phyloP scores from a whole-genome alignment of 64 coral and sea anemone genomes.

The Orbicella faveolata region DNA sequence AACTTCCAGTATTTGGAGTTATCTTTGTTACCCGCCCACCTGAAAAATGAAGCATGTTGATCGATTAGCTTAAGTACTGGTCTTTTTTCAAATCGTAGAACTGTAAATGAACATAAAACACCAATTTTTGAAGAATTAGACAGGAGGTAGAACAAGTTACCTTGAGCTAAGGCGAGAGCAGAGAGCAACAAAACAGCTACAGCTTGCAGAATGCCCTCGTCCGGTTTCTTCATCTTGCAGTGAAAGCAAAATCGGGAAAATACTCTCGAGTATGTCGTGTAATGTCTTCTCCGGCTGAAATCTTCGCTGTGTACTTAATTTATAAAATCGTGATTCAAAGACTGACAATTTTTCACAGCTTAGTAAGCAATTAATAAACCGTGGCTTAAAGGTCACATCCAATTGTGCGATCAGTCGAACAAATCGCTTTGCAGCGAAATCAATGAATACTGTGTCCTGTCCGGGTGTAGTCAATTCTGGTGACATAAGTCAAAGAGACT shows the following conservation, averaged over 20 bases:
- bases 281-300: not conserved
- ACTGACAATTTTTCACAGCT: not conserved
- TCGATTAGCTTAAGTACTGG: not conserved
- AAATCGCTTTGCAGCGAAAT: not conserved
- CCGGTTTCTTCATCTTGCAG: not conserved
- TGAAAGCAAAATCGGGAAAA: not conserved
- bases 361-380: not conserved
- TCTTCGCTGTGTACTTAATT: not conserved
- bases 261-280: not conserved
- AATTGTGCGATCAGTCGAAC: not conserved
- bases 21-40: slow-evolving; percentile 49
- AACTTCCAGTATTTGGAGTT: slow-evolving; percentile 44
- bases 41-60: not conserved
- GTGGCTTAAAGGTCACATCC: not conserved
- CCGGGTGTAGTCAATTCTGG: not conserved
- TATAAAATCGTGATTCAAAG: slow-evolving; percentile 1
- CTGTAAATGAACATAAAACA: not conserved
- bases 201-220: not conserved
- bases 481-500: not conserved
- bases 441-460: not conserved
- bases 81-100: not conserved
- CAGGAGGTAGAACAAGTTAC: not conserved
- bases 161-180: not conserved
- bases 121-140: not conserved
- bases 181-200: not conserved